Base-by-base conservation (phyloP, 2,888 invertebrate species). In the Ophion ellenae region DNA sequence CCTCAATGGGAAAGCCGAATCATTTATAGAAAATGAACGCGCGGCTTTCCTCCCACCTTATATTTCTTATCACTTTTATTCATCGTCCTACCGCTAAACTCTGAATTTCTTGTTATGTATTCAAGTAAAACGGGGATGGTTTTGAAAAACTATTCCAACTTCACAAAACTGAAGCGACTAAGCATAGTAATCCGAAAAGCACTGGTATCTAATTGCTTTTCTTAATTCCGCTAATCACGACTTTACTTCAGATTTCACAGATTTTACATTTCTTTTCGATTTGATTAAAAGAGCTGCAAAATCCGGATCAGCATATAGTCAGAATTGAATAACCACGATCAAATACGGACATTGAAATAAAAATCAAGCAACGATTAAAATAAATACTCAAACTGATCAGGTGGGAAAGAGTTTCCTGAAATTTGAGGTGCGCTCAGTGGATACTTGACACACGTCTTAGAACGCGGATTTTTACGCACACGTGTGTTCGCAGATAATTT, bases 401-500 rank as follows among this genome's bases (percentile, higher is more conserved):
- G 36, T 36, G 36, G 5, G 36, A 7, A 7, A 6, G 36, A 36
- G 6, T 36, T 36, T 36, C 36, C 5, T 36, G 0, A 36, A 5
- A 7, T 36, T 36, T 36, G 3, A 36, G 5, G 36, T 36, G 5
- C 36, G 36, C 36, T 36, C 36, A 36, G 36, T 36, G 36, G 0
- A 24, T 45, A 9, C 28, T 40, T 2, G 28, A 28, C 24, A 53
- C 28, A 28, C 28, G 11, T 70, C 17, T 40, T 7, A 2, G 9
- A 28, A 28, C 32, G 5, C 20, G n/a, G 2, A 71, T n/a, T 57
- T 11, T 2, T 5, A 36, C 36, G 32, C 11, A 57, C n/a, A 59
- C 36, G 73, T 73, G 73, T 73, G 59, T 73, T n/a, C 14, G 20
- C 32, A 59, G 24, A 36, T n/a, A n/a, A 24, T 24, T 24, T 24